phyloP scores from a whole-genome alignment of 2,888 invertebrate genomes.

The Harpalus rufipes region DNA sequence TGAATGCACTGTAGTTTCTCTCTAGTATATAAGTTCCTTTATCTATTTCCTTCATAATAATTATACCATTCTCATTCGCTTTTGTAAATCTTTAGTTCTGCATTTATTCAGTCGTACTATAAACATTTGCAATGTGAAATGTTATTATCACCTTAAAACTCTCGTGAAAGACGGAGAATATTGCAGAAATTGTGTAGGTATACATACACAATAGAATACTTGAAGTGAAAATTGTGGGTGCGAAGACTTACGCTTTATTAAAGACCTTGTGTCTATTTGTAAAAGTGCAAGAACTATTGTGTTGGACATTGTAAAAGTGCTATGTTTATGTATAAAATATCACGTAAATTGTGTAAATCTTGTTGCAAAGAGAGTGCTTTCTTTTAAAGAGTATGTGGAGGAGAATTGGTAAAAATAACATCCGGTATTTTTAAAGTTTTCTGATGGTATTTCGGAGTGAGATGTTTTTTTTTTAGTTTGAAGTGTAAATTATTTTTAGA shows the following conservation, averaged over 20 bases:
- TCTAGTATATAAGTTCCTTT: not conserved
- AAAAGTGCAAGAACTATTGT: not conserved
- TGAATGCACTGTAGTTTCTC: not conserved
- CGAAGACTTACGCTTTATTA: no score
- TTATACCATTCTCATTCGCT: not conserved
- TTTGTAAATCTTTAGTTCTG: no score
- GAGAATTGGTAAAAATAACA: conserved; percentile 48
- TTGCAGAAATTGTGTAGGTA: no score
- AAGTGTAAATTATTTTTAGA: conserved; percentile 57
- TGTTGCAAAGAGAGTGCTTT: conserved; percentile 35
- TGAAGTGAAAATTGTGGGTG: no score
- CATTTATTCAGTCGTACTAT: no score
- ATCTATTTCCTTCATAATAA: not conserved
- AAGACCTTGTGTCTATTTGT: not conserved
- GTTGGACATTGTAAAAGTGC: not conserved
- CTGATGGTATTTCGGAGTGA: conserved; percentile 42
- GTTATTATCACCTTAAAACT: no score
- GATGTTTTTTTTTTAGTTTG: conserved; percentile 54
- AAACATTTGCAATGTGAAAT: no score
- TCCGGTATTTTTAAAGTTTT: conserved; percentile 41
- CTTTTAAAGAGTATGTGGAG: conserved; percentile 15
- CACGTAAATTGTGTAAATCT: conserved; percentile 30
- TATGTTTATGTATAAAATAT: conserved; percentile 20
- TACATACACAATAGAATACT: no score
- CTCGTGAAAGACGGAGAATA: no score